Base-by-base conservation (phyloP, 37 sponge, comb jelly and placozoan genomes). In the Eunapius fragilis region DNA sequence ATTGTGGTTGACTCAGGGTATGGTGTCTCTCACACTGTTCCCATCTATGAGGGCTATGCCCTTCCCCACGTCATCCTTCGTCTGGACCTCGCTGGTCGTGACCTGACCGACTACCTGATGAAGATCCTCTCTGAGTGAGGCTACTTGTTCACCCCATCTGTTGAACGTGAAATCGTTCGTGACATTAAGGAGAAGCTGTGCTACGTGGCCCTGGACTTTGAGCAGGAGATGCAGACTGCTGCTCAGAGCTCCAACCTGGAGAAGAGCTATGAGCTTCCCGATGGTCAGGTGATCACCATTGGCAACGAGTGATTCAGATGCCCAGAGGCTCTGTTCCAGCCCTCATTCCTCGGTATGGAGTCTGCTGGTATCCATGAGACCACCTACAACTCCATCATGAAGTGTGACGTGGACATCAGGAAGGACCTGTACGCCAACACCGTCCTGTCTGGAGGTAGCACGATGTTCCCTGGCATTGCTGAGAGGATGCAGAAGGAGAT, bases 401-500 rank as follows among this genome's bases (percentile, higher is more conserved):
- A 97, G 91, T 99, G 99, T 79, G 97, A 99, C 70, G 97, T 97
- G 7, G 98, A 97, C 89, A 99, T 99, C 94, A 84, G 99, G 77
- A 99, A 97, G 93, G 98, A 97, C 79, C 96, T 99, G 75, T 99
- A 97, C 84, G 97, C 94, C 80, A 99, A 99, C 91, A 97, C 91
- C 41, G 99, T 99, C 30, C 93, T 99, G 72, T 97, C 98, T 72
- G 99, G 99, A 76, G 99, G 99, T n/a, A 95, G 92, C 94, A 99
- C 99, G 76, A 99, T 99, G 99, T 99, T 88, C 92, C 99, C 99
- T 19, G 99, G 99, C 50, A 92, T 99, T 72, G 96, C 98, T 50
- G 99, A 99, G 87, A 77, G 99, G 37, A 97, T 99, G 97, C 98
- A 97, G 91, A 99, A 99, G 95, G 99, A 99, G 91, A 97, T 99